A percentile compares a stretch with the other conserved stretches of the same genome.
Conservation (phyloP, 2,888 invertebrate species). For the Hecatera dysodea region DNA sequence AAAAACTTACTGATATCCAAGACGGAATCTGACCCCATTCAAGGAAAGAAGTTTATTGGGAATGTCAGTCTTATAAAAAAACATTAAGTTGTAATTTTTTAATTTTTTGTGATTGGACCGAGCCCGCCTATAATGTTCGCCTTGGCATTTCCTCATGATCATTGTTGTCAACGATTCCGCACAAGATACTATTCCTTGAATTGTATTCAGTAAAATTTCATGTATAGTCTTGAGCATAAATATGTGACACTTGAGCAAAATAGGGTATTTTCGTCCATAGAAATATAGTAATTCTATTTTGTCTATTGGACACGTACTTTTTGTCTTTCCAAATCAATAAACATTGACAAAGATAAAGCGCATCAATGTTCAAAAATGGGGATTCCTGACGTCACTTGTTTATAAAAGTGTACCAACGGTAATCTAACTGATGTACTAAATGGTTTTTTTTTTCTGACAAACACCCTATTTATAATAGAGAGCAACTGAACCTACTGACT, state of each 20-base stretch:
- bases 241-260: neutral
- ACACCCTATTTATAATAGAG: too few relatives aligned
- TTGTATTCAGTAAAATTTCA: slow-evolving; percentile 17
- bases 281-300: too few relatives aligned
- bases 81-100: slow-evolving; percentile 8
- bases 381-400: too few relatives aligned
- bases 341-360: too few relatives aligned
- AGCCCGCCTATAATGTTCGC: slow-evolving; percentile 17
- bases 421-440: too few relatives aligned
- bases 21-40: neutral
- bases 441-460: too few relatives aligned
- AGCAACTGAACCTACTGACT: too few relatives aligned
- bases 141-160: slow-evolving; percentile 49
- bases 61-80: neutral
- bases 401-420: too few relatives aligned
- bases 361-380: too few relatives aligned
- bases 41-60: neutral
- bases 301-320: too few relatives aligned
- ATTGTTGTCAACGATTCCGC: slow-evolving; percentile 30
- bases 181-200: slow-evolving; percentile 24
- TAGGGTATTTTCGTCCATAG: too few relatives aligned
- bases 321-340: too few relatives aligned
- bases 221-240: neutral
- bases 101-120: slow-evolving; percentile 18
- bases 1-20: neutral